Percentiles rank a stretch among this genome's conserved stretches.
Conservation (phyloP, 2,113 vertebrate genomes). For the Myotis lucifugus region DNA sequence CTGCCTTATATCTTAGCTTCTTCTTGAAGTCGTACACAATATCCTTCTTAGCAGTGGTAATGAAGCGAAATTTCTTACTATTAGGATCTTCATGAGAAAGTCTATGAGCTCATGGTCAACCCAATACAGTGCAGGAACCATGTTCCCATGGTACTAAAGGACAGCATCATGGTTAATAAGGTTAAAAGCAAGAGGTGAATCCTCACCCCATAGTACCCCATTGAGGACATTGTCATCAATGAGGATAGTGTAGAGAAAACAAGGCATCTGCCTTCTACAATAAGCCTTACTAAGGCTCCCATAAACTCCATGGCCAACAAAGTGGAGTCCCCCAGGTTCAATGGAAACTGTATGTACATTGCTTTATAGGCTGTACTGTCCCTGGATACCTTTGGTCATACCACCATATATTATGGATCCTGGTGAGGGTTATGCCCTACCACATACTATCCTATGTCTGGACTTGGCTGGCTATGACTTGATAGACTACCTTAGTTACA, state of each 20-base stretch:
- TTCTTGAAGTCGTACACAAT: constrained; percentile 66
- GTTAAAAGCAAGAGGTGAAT: constrained; percentile 56
- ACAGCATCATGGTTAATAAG: neutral
- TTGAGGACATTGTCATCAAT: constrained; percentile 3
- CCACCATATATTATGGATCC: constrained; percentile 64
- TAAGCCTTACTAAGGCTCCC: constrained; percentile 55
- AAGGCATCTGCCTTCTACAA: neutral
- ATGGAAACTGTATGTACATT: neutral
- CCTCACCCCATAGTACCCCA: constrained; percentile 34
- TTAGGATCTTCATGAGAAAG: constrained; percentile 27
- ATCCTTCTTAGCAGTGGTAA: constrained; percentile 58
- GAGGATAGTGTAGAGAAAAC: constrained; percentile 61
- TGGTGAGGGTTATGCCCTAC: constrained; percentile 38
- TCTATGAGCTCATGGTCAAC: constrained; percentile 66
- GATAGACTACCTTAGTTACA: constrained; percentile 56
- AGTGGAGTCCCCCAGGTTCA: constrained; percentile 52
- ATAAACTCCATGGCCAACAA: constrained; percentile 55
- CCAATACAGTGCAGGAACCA: constrained; percentile 75
- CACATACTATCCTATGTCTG: constrained; percentile 41
- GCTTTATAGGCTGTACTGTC: constrained; percentile 1
- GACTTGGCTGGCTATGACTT: constrained; percentile 57
- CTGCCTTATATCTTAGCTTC: constrained; percentile 34
- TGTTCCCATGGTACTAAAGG: constrained; percentile 76
- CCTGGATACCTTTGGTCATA: neutral
- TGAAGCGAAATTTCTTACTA: constrained; percentile 53